Conservation (phyloP, 1,140 invertebrate genomes). For the Sinella curviseta region DNA sequence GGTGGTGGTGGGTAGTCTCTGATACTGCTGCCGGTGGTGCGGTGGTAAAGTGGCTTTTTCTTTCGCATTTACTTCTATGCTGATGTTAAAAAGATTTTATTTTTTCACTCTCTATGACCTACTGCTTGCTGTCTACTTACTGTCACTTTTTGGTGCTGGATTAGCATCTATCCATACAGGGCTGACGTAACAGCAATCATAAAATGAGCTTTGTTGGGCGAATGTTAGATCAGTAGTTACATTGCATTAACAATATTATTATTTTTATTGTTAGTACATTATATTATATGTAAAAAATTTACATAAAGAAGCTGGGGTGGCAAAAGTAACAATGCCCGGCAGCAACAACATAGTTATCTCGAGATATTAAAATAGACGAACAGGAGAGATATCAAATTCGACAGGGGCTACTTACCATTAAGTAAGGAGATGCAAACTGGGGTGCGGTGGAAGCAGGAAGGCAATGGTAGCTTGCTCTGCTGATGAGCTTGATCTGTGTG, state of each 20-base stretch:
- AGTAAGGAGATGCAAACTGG: too few species aligned
- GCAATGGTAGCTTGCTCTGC: background rate
- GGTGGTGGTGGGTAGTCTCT: background rate
- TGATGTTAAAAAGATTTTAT: background rate
- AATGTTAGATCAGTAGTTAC: background rate
- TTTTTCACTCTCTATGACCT: background rate
- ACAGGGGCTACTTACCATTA: background rate
- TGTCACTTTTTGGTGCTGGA: constrained; percentile 2
- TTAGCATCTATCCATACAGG: constrained; percentile 4
- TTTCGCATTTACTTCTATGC: background rate
- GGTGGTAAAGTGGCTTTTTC: background rate
- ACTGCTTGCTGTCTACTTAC: constrained; percentile 22
- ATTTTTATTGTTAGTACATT: background rate
- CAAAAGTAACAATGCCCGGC: constrained; percentile 16
- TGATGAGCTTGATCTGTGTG: background rate
- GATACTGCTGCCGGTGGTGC: too few species aligned
- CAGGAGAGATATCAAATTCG: background rate
- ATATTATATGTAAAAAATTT: background rate
- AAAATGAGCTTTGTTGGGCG: background rate
- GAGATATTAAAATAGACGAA: background rate
- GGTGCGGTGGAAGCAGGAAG: background rate
- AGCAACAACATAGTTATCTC: background rate
- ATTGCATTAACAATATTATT: constrained; percentile 11
- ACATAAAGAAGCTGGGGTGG: background rate
- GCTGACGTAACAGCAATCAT: too few species aligned